Base-by-base conservation (phyloP, 92 coral and sea anemone genomes). In the Paramuricea clavata region DNA sequence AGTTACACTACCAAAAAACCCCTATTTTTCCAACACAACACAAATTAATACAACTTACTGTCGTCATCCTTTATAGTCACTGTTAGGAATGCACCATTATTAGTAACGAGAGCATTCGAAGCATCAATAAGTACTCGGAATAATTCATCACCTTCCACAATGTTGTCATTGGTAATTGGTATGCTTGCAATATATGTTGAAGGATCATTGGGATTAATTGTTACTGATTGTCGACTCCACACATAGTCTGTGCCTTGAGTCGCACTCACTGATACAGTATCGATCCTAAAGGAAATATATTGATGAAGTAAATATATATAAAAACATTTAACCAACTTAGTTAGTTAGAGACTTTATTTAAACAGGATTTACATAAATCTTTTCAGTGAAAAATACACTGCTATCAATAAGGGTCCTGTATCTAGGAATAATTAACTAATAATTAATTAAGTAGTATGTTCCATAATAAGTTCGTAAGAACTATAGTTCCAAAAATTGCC, bases 51-150 rank as follows among this genome's bases (percentile, higher is more conserved):
- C 35, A 13, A 65, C 72, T 65, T 65, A 65, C 72, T 65, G 39
- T 65, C 72, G 41, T 65, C 72, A 65, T 65, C 72, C 11, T 65
- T 19, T 65, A 65, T 65, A 33, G 72, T 65, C 39, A 65, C 41
- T 11, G 8, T 39, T 28, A 65, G 36, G 35, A 1, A 0, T 28
- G 72, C 31, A 65, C 36, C 39, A 8, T 33, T 39, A 31, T 28
- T 12, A 26, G 72, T 28, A 2, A 33, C 39, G 16, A 65, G 39
- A 31, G 17, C 5, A 65, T 3, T 9, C 39, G 39, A 28, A 30
- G 12, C 72, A 12, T 30, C 39, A 33, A 65, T 65, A 28, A 10
- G 5, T n/a, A 74, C 74, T 0, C 32, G 17, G 82, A 85, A 76
- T 1, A 19, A 16, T 32, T 75, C 84, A 39, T 72, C 56, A 6